Conservation (phyloP, 2,113 vertebrate species). For the Prinia subflava region DNA sequence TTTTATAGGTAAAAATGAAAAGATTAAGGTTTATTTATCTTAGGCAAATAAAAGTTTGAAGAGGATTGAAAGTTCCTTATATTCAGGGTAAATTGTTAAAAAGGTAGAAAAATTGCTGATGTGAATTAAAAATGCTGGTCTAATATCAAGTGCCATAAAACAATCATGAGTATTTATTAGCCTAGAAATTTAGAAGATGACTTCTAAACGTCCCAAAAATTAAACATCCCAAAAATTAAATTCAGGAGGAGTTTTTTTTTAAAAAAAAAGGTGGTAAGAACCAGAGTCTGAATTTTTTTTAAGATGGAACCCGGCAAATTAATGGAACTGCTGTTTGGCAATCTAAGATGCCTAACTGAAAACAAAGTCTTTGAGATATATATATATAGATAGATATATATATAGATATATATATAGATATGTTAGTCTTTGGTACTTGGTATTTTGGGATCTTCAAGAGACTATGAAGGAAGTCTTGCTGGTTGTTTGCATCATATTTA, state of each 20-base stretch:
- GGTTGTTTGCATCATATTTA: background rate
- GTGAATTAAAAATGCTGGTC: background rate
- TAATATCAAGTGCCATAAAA: background rate
- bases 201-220: background rate
- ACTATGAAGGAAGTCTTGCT: background rate
- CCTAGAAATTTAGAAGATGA: background rate
- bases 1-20: background rate
- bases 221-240: background rate
- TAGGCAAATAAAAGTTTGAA: background rate
- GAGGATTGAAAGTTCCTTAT: background rate
- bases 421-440: background rate
- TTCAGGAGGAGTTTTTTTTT: background rate
- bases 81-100: background rate
- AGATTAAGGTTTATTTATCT: background rate
- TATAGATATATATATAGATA: too few species aligned
- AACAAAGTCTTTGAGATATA: too few species aligned
- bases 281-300: background rate
- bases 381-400: too few species aligned
- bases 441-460: background rate
- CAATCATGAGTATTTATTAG: background rate
- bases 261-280: background rate
- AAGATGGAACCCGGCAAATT: background rate
- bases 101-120: background rate
- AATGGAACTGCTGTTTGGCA: background rate
- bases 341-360: background rate